phyloP scores from a whole-genome alignment of 2,888 invertebrate species.

The Leucophenga maculata region DNA sequence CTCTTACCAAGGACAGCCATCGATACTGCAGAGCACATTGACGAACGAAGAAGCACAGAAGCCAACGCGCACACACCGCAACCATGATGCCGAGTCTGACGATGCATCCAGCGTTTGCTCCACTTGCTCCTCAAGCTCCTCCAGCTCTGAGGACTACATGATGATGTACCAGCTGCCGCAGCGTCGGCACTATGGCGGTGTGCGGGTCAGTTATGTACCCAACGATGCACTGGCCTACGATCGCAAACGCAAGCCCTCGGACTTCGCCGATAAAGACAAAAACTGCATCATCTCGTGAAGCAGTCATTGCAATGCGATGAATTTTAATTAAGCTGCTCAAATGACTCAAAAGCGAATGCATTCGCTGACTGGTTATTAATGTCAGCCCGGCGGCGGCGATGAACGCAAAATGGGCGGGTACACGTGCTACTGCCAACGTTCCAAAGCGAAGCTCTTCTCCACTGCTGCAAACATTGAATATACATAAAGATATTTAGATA shows the following conservation, averaged over 20 bases:
- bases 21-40: conserved; percentile 47
- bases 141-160: conserved; percentile 88
- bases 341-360: conserved; percentile 30
- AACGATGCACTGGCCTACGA: conserved; percentile 91
- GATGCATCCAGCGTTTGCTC: conserved; percentile 88
- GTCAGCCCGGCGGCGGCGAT: conserved; percentile 27
- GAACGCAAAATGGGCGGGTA: too few relatives aligned
- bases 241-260: conserved; percentile 77
- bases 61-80: conserved; percentile 44
- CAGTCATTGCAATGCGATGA: conserved; percentile 37
- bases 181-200: conserved; percentile 87
- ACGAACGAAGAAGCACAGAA: conserved; percentile 41
- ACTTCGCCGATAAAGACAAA: conserved; percentile 77
- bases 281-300: conserved; percentile 91
- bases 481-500: too few relatives aligned
- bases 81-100: conserved; percentile 74
- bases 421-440: too few relatives aligned
- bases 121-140: conserved; percentile 89
- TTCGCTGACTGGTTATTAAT: conserved; percentile 34
- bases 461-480: too few relatives aligned
- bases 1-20: conserved; percentile 67
- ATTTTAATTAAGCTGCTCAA: conserved; percentile 54
- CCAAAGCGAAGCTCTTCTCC: too few relatives aligned
- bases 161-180: conserved; percentile 90
- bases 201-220: conserved; percentile 92